Conservation (phyloP, 2,797 vertebrate genomes). For the Dromococcyx pavoninus region DNA sequence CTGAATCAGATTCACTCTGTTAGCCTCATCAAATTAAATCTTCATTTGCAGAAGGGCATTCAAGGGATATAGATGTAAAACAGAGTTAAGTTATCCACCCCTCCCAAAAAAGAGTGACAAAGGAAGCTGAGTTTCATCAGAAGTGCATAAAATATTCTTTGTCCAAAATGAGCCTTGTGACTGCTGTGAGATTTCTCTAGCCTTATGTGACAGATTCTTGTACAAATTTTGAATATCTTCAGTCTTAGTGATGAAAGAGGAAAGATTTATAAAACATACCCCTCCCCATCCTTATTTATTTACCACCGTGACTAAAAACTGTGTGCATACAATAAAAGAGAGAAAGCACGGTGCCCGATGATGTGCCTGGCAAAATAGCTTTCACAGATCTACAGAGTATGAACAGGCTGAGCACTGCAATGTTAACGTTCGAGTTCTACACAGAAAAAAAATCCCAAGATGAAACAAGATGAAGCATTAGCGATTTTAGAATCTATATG, state of each 20-base stretch:
- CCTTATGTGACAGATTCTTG: not conserved
- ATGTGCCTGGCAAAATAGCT: not conserved
- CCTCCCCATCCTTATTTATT: not conserved
- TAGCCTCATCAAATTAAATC: constrained; percentile 59
- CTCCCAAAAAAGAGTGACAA: not conserved
- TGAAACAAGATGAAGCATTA: not conserved
- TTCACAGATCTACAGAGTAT: not conserved
- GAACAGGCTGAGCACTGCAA: not conserved
- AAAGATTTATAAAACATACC: not conserved
- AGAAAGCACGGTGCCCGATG: not conserved
- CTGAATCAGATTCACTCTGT: constrained; percentile 25
- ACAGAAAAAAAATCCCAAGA: not conserved
- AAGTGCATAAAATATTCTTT: not conserved
- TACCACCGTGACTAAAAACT: not conserved
- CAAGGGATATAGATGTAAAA: constrained; percentile 37
- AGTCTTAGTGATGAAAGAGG: not conserved
- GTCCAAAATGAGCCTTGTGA: not conserved
- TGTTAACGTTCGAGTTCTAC: not conserved
- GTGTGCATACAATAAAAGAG: not conserved
- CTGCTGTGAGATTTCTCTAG: not conserved
- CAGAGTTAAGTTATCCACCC: constrained; percentile 4
- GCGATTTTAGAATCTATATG: not conserved
- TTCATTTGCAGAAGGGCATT: constrained; percentile 50
- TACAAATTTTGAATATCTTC: not conserved
- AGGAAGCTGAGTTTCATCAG: not conserved